Base-by-base conservation (phyloP, 2,888 invertebrate genomes). In the Temnothorax rugatulus region DNA sequence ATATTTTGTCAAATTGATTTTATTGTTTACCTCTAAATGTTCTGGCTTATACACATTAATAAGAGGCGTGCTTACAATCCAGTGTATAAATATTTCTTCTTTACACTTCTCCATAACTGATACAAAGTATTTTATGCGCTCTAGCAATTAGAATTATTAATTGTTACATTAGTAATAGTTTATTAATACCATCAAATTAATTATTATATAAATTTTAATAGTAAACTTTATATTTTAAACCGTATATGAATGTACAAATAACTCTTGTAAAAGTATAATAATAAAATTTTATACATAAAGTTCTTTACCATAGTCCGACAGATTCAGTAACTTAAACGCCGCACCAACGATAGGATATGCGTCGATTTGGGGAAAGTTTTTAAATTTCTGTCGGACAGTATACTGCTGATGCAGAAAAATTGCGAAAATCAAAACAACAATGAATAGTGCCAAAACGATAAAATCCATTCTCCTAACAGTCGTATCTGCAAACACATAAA, bases 11-110 rank as follows among this genome's bases (percentile, higher is more conserved):
- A 52, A 52, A n/a, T 41, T 34, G 0, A 54, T n/a, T 50, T 50
- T 13, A 63, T 7, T 34, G 1, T 41, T 88, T 88, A 93, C 93
- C 90, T 93, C 90, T 21, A 92, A 59, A 59, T 91, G 88, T 64
- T 90, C 86, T 5, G 93, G 92, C 74, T 91, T 91, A 5, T 84
- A 88, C 38, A 93, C 64, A 54, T 91, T 87, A 1, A 92, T 84
- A 5, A 79, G 54, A 15, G 88, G 86, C 0, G 54, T n/a, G 4
- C 41, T n/a, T 1, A 90, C 91, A 29, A 92, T 5, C 92, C 92
- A 92, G 4, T 82, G 54, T 63, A 86, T 83, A 2, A 90, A 89
- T 41, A 92, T 88, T 66, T 92, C 92, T 63, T 84, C 79, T 50
- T 64, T 50, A 54, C 7, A 69, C 0, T 59, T 8, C 13, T 73